A percentile compares a stretch with the other conserved stretches of the same genome.
Conservation (phyloP, 2,113 vertebrate genomes). For the Lethenteron reissneri region DNA sequence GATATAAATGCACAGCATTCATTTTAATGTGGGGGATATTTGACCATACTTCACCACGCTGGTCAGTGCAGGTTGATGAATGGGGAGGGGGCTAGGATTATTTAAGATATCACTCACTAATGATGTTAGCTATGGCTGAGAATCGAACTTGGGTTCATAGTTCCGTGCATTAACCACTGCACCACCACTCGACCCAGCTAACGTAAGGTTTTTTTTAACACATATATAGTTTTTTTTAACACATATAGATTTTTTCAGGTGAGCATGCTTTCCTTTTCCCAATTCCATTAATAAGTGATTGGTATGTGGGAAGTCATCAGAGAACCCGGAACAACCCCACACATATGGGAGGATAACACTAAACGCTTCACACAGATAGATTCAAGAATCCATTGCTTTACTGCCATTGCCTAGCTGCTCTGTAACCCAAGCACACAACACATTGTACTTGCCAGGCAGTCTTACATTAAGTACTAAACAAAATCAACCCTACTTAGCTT, state of each 20-base stretch:
- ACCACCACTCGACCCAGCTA: neutral
- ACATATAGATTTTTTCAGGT: neutral
- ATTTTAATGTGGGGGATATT: no score
- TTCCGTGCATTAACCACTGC: neutral
- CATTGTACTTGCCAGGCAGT: neutral
- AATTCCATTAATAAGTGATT: neutral
- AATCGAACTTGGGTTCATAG: no score
- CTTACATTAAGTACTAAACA: neutral
- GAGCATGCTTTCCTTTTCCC: neutral
- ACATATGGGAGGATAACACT: neutral
- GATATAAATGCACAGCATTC: no score
- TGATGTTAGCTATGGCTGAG: no score
- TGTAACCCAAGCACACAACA: neutral
- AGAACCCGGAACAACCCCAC: constrained; percentile 4
- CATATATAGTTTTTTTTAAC: neutral
- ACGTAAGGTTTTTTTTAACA: neutral
- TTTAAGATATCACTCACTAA: no score
- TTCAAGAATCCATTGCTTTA: neutral
- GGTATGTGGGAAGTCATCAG: neutral
- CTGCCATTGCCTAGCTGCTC: neutral
- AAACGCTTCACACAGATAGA: neutral
- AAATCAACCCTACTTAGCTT: neutral
- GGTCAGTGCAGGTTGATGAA: no score
- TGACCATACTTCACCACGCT: no score
- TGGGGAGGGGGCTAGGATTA: no score